These are phyloP conservation scores for Metallyticus violacea DNA, from an alignment of 2,888 invertebrate species.

Conservation along the genomic window DNA sequence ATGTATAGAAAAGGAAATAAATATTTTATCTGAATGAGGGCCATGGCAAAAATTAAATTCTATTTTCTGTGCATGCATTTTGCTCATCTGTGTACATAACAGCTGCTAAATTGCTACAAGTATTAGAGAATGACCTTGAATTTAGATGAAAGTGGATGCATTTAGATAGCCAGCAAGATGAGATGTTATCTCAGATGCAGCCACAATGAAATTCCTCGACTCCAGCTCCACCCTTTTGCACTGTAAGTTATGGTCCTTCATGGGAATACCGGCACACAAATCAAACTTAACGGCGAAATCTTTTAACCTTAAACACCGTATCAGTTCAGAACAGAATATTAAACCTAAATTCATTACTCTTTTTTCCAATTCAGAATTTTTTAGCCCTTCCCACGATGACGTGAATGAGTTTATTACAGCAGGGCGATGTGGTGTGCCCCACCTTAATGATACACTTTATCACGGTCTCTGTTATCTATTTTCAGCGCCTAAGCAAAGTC, in stretches of 20 bases:
- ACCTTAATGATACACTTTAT: not conserved
- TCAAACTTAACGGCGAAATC: not conserved
- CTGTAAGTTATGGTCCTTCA: not conserved
- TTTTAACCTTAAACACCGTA: not conserved
- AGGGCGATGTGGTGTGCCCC: not conserved
- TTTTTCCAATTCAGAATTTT: not conserved
- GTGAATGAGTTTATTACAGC: not conserved
- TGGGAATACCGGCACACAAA: not conserved
- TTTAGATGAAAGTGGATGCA: not conserved
- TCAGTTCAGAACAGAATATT: not conserved
- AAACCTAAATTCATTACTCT: not conserved
- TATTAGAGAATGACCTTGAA: not conserved
- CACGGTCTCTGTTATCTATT: not conserved
- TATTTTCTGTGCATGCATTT: too few species aligned
- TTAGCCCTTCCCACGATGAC: not conserved
- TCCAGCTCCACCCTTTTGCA: not conserved
- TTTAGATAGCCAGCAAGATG: not conserved
- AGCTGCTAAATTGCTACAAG: not conserved
- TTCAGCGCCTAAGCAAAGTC: not conserved
- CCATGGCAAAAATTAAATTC: too few species aligned
- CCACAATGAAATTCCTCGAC: not conserved
- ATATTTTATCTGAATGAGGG: too few species aligned
- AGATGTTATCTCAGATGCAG: not conserved
- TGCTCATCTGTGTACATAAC: too few species aligned
- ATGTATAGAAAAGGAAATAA: too few species aligned